Evolutionary conservation across 2,888 invertebrate species (phyloP), one percentile per base, ranked within the genome.

Genomic region (Drosophila kokeensis): DNA sequence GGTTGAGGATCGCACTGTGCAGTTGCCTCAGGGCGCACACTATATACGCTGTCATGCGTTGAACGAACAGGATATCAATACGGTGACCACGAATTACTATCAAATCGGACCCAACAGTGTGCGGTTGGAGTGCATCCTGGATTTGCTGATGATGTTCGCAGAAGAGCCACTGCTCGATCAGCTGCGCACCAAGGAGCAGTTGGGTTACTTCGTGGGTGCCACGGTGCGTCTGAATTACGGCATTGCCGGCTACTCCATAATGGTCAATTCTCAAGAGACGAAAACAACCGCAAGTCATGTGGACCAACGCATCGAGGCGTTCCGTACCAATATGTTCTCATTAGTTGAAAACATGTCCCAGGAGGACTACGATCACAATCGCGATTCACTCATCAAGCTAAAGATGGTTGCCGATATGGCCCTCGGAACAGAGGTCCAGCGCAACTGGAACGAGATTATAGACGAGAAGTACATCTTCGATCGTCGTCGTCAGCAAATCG

Each of bases 111-210:
- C 94, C 1, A 94, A 94, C 53, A 94, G 94, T 1, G 92, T 96
- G 2, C 93, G 93, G 27, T 94, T 95, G 69, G 95, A 95, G 54
- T 95, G 95, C 69, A 94, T 96, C 0, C 94, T 97, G 2, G 97
- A 98, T 92, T 92, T 98, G 42, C 93, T 98, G 40, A 95, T 96
- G 94, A 97, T 97, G 94, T 93, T 97, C 67, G 97, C 98, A 94
- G 96, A 97, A 91, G 98, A 98, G 93, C 98, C 98, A 0, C 94
- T 97, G 53, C 98, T 98, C 93, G 96, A 98, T 93, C 94, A 94
- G 50, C 93, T 99, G 29, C 95, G 98, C 62, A 98, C 98, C 0
- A 96, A 97, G 92, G 97, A 98, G 90, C 98, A 98, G 93, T 94
- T 98, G 4, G 98, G 98, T 0, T 98, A 98, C 93, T 95, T 96